phyloP scores from a whole-genome alignment of 2,113 vertebrate species.

The Clarias batrachus region DNA sequence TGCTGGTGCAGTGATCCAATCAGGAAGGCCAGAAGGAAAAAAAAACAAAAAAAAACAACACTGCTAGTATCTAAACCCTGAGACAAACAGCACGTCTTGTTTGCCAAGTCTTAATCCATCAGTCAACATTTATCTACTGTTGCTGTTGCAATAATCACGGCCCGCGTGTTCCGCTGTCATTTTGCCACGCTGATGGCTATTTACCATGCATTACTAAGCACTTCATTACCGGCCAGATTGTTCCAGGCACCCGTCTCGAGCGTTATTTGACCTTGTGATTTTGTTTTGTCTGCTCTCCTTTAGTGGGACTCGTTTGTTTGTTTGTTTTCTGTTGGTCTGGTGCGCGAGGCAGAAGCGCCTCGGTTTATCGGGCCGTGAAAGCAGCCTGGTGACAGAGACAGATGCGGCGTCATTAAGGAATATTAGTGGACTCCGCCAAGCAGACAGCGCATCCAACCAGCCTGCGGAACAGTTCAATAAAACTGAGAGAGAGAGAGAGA shows the following conservation, averaged over 20 bases:
- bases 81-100: slow-evolving; percentile 3
- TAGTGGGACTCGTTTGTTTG: slow-evolving; percentile 59
- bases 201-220: slow-evolving; percentile 35
- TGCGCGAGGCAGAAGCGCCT: slow-evolving; percentile 59
- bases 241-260: slow-evolving; percentile 9
- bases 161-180: not conserved
- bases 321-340: slow-evolving; percentile 40
- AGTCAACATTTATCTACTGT: slow-evolving; percentile 33
- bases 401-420: slow-evolving; percentile 77
- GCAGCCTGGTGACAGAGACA: slow-evolving; percentile 77
- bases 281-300: slow-evolving; percentile 25
- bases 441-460: slow-evolving; percentile 62
- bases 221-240: slow-evolving; percentile 34
- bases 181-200: slow-evolving; percentile 16
- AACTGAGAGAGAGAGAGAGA: slow-evolving; percentile 21
- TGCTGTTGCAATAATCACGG: slow-evolving; percentile 5
- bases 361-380: slow-evolving; percentile 71
- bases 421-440: slow-evolving; percentile 75
- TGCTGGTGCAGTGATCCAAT: not conserved
- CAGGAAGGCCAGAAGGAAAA: slow-evolving; percentile 3
- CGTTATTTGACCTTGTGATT: slow-evolving; percentile 45
- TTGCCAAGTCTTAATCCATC: slow-evolving; percentile 28
- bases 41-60: slow-evolving; percentile 21
- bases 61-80: not conserved
- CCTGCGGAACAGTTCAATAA: slow-evolving; percentile 72